These are phyloP conservation scores for Tuta absoluta DNA, from an alignment of 2,888 invertebrate genomes.

Conservation along the genomic window DNA sequence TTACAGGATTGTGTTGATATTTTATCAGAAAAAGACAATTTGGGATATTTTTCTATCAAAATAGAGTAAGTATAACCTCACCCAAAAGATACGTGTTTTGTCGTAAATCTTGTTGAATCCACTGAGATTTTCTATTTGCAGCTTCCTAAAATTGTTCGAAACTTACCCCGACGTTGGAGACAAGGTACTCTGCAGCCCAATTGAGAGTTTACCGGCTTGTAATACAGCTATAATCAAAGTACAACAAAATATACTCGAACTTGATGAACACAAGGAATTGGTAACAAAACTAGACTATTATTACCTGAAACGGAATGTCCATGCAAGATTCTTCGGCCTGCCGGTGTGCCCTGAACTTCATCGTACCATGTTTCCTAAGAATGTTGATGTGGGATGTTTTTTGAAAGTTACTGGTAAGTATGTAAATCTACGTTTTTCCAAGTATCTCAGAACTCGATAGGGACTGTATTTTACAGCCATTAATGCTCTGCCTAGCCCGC, in stretches of 20 bases:
- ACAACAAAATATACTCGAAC: slow-evolving; percentile 79
- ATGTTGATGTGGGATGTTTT: slow-evolving; percentile 86
- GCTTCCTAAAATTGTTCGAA: slow-evolving; percentile 87
- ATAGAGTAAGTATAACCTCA: slow-evolving; percentile 82
- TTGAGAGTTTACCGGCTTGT: slow-evolving; percentile 83
- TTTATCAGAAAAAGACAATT: slow-evolving; percentile 80
- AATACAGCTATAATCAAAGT: slow-evolving; percentile 82
- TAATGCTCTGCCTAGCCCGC: too few species aligned
- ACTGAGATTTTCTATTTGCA: slow-evolving; percentile 46
- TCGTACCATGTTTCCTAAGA: slow-evolving; percentile 84
- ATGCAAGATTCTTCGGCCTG: slow-evolving; percentile 84
- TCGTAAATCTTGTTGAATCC: neutral
- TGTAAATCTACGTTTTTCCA: too few species aligned
- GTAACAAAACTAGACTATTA: slow-evolving; percentile 55
- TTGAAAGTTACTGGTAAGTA: slow-evolving; percentile 85
- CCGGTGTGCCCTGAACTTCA: slow-evolving; percentile 86
- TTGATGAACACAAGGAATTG: slow-evolving; percentile 58
- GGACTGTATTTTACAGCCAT: too few species aligned
- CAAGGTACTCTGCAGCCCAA: slow-evolving; percentile 84
- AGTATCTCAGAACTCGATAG: too few species aligned
- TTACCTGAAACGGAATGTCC: slow-evolving; percentile 83
- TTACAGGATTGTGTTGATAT: slow-evolving; percentile 82
- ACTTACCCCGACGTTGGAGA: slow-evolving; percentile 84
- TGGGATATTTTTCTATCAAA: slow-evolving; percentile 84
- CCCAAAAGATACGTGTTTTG: neutral